These are phyloP conservation scores for Drosophila algonquin DNA, from an alignment of 2,888 invertebrate species.

Conservation along the genomic window DNA sequence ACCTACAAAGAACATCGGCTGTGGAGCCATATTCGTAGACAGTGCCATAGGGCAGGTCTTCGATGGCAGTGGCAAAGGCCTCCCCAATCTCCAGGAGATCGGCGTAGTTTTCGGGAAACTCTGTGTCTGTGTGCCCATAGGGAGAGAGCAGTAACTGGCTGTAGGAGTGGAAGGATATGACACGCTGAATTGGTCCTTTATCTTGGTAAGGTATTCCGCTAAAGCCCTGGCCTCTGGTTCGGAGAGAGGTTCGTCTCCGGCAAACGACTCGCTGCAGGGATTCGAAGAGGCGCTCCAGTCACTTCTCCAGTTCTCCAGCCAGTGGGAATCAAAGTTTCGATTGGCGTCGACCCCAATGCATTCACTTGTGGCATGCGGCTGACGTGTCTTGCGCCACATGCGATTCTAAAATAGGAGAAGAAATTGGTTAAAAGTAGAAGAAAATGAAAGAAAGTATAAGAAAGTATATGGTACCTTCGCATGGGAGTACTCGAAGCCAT, in stretches of 20 bases:
- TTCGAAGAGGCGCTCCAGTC: conserved; percentile 84
- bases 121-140: conserved; percentile 84
- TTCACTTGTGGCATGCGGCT: conserved; percentile 78
- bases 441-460: not conserved
- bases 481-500: conserved; percentile 89
- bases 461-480: conserved; percentile 83
- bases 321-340: conserved; percentile 82
- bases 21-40: conserved; percentile 85
- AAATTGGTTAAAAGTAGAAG: too few species aligned
- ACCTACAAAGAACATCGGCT: conserved; percentile 86
- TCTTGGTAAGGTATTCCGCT: conserved; percentile 84
- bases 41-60: conserved; percentile 84
- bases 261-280: conserved; percentile 84
- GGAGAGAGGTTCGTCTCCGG: conserved; percentile 86
- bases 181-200: conserved; percentile 84
- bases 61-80: conserved; percentile 85
- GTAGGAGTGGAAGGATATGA: conserved; percentile 87
- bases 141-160: conserved; percentile 87
- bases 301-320: conserved; percentile 83
- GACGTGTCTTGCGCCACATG: conserved; percentile 88
- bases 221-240: conserved; percentile 85
- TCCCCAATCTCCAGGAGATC: conserved; percentile 84
- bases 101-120: conserved; percentile 84
- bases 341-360: conserved; percentile 83
- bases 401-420: conserved; percentile 85